A percentile compares a stretch with the other conserved stretches of the same genome.
phyloP scores from a whole-genome alignment of 2,888 invertebrate species.

The Marasmarcha lunaedactyla region DNA sequence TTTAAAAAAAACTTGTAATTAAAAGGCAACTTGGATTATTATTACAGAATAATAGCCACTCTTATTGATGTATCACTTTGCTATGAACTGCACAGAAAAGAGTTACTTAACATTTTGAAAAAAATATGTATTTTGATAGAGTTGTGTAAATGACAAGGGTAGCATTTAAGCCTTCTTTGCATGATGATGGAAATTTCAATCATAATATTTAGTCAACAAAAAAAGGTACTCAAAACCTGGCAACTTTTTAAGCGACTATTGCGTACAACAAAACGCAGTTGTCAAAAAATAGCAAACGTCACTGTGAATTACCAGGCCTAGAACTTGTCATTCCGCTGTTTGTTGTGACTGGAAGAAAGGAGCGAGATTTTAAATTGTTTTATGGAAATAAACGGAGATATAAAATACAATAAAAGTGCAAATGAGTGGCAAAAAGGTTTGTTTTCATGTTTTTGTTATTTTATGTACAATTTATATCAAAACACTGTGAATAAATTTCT shows the following conservation, averaged over 20 bases:
- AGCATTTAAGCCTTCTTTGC: constrained; percentile 15
- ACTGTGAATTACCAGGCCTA: constrained; percentile 21
- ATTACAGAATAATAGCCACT: too few relatives aligned
- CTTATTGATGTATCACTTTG: too few relatives aligned
- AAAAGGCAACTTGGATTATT: too few relatives aligned
- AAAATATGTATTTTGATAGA: too few relatives aligned
- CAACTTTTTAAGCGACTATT: constrained; percentile 20
- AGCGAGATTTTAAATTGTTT: constrained; percentile 17
- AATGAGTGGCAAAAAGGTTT: constrained; percentile 22
- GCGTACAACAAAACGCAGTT: constrained; percentile 23
- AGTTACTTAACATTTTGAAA: too few relatives aligned
- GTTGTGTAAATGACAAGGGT: too few relatives aligned
- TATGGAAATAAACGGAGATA: constrained; percentile 17
- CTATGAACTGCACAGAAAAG: too few relatives aligned
- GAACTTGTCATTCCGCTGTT: constrained; percentile 23
- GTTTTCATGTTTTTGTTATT: constrained; percentile 22
- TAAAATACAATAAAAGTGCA: constrained; percentile 16
- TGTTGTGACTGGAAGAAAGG: constrained; percentile 21
- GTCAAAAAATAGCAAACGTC: constrained; percentile 22
- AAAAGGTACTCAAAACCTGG: constrained; percentile 25
- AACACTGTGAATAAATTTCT: constrained; percentile 23
- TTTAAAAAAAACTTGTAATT: too few relatives aligned
- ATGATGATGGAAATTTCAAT: constrained; percentile 22
- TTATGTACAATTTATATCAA: constrained; percentile 25
- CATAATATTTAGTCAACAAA: constrained; percentile 22